Evolutionary conservation across 2,888 invertebrate genomes (phyloP), one percentile per base, ranked within the genome.

Genomic region (Callyntrura sp.): DNA sequence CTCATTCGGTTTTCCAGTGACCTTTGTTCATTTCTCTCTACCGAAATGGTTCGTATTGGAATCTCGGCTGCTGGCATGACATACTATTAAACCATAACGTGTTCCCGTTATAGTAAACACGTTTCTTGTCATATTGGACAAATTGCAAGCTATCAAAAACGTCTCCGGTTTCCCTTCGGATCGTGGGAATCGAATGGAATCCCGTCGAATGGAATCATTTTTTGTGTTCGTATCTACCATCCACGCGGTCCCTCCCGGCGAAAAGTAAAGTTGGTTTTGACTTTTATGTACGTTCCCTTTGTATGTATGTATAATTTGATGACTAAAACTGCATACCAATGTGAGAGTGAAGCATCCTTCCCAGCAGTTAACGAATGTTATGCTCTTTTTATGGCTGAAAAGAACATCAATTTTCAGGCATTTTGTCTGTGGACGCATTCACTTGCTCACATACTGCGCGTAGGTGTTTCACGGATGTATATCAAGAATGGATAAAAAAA

Each of bases 171-270:
- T 82, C 62, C 81, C n/a, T 20, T 28, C 17, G 6, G 45, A 57
- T 82, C n/a, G 48, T 17, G 45, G 25, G 68, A 68, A 68, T n/a
- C n/a, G n/a, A n/a, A n/a, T n/a, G n/a, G n/a, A n/a, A n/a, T n/a
- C n/a, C n/a, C n/a, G n/a, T n/a, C n/a, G n/a, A 68, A n/a, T 5
- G 83, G 83, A 83, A 83, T 83, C 83, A 70, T 70, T 68, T 45
- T 62, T 62, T 81, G 78, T n/a, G 78, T 78, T n/a, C n/a, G n/a
- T n/a, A n/a, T n/a, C n/a, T n/a, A n/a, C n/a, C n/a, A n/a, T n/a
- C 55, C n/a, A n/a, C 20, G 43, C 20, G 55, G 20, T 60, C 23
- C 4, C 11, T 60, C 68, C 5, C 68, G n/a, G 68, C 6, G 8
- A 68, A 68, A 35, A 11, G 23, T 35, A 43, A 68, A 4, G 35